phyloP scores from a whole-genome alignment of 2,888 invertebrate species.

The Pandemis cinnamomeana region DNA sequence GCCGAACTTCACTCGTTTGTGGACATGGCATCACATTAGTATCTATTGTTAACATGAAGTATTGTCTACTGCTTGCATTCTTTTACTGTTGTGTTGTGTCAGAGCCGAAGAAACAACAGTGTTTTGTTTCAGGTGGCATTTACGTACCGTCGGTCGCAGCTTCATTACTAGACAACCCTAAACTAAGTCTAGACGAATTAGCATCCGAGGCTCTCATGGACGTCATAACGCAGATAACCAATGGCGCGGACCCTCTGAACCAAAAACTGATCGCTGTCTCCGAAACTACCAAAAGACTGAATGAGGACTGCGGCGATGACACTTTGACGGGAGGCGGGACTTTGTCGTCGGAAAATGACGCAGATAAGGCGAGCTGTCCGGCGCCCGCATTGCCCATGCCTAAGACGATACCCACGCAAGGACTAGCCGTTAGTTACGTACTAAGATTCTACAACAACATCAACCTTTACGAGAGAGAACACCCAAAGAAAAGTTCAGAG shows the following conservation, averaged over 20 bases:
- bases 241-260: conserved; percentile 84
- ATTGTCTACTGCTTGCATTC: too few species aligned
- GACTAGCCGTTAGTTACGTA: conserved; percentile 77
- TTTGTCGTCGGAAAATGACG: conserved; percentile 65
- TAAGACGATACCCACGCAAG: conserved; percentile 73
- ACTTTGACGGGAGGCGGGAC: conserved; percentile 67
- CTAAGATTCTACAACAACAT: conserved; percentile 87
- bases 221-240: conserved; percentile 84
- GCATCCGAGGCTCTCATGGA: conserved; percentile 88
- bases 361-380: conserved; percentile 74
- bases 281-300: conserved; percentile 74
- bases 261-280: conserved; percentile 77
- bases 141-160: conserved; percentile 85
- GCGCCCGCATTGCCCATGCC: conserved; percentile 75
- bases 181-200: conserved; percentile 80
- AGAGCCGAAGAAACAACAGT: background rate
- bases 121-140: conserved; percentile 72
- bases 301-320: conserved; percentile 77
- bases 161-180: conserved; percentile 82
- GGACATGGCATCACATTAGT: background rate
- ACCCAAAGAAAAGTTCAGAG: conserved; percentile 90
- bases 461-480: conserved; percentile 88
- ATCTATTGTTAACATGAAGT: background rate
- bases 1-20: background rate
- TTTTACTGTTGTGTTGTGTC: background rate